Conservation (phyloP, 1,140 invertebrate genomes). For the Aphelenchoides fujianensis region DNA sequence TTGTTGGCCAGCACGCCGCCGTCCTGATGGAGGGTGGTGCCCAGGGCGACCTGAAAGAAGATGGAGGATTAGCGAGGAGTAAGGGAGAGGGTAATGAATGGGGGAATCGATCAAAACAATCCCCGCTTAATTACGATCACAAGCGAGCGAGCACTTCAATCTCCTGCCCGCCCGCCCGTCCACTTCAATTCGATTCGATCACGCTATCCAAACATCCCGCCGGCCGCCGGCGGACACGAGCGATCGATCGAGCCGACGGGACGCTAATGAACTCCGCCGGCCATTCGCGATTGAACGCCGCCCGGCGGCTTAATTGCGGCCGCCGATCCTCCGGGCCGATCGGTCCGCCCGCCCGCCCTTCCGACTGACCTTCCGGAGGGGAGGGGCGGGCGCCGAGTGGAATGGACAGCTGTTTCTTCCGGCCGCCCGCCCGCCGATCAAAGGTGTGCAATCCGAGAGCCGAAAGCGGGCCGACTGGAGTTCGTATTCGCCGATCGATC, state of each 20-base stretch:
- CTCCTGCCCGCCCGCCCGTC: too few relatives aligned
- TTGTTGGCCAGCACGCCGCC: slow-evolving; percentile 85
- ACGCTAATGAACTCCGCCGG: not conserved
- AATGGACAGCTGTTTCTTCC: not conserved
- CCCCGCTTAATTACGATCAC: too few relatives aligned
- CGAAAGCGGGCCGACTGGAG: not conserved
- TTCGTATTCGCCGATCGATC: not conserved
- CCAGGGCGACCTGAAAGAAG: slow-evolving; percentile 37
- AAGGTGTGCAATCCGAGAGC: not conserved
- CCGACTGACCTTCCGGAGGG: not conserved
- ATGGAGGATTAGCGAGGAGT: not conserved
- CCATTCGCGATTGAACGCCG: not conserved
- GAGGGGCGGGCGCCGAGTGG: not conserved
- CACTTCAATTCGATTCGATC: too few relatives aligned
- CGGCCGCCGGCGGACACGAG: not conserved
- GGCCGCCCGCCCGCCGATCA: not conserved
- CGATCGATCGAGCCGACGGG: not conserved
- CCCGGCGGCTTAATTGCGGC: not conserved
- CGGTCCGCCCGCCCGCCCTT: not conserved
- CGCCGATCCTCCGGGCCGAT: too few relatives aligned
- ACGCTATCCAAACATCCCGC: not conserved
- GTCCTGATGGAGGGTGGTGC: slow-evolving; percentile 67
- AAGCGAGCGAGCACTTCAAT: too few relatives aligned
- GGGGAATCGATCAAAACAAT: not conserved
- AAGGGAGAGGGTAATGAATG: not conserved